Evolutionary conservation across 1,140 invertebrate species (phyloP), one percentile per base, ranked within the genome.

Genomic region (Dolichoris vasculosae): DNA sequence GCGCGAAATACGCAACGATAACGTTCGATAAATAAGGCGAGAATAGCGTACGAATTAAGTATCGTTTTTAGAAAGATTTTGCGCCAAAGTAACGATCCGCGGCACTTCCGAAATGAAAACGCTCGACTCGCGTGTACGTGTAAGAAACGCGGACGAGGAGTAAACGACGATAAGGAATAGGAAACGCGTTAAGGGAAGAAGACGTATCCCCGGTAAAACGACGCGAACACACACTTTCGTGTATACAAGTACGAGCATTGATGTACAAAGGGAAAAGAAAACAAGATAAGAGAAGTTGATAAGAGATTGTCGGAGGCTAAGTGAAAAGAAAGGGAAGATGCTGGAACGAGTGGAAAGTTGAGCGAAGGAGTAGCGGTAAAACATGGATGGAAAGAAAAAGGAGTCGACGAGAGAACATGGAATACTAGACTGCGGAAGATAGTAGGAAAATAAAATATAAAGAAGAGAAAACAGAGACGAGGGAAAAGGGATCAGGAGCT

Each of bases 271-370:
- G 23, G 2, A 23, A 63, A n/a, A 46, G 48, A 76, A 83, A 76
- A 46, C 71, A 76, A 83, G 82, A 83, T 83, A 76, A 76, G 71
- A 48, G 69, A 76, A 46, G 73, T 63, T 76, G 71, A 83, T 83
- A 83, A 83, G 51, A 63, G 82, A 63, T 76, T 59, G 35, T 76
- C 38, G 51, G 51, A 76, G 51, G 11, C 69, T 40, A 30, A 73
- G 48, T 83, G 81, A 75, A 75, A 59, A 43, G 51, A n/a, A 64
- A 64, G 64, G 38, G 38, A 51, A 20, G 40, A 75, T 17, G 46
- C 30, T 30, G 75, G 20, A 32, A 51, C 8, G 17, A 20, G 32
- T 59, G 15, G 32, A 38, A 78, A 59, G 51, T 77, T 77, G 30
- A 77, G 13, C 38, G 23, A 59, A 59, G 9, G 55, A 59, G 3